Percentiles rank a stretch among this genome's conserved stretches.
Conservation (phyloP, 1,140 invertebrate species). For the Charaxes varanes region DNA sequence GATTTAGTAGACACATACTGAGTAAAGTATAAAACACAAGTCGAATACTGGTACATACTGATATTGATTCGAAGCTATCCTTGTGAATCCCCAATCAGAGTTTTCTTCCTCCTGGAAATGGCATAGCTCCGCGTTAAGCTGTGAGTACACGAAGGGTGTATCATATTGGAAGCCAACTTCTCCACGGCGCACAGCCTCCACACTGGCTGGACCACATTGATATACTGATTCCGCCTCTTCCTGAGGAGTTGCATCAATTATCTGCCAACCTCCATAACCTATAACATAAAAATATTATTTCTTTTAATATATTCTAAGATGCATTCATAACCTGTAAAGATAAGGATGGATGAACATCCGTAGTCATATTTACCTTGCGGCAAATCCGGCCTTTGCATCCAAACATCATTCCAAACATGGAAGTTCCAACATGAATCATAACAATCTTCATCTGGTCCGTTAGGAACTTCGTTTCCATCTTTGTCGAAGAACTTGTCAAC, state of each 20-base stretch:
- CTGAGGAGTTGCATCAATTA: constrained; percentile 86
- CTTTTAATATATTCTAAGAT: no score
- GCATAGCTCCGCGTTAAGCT: constrained; percentile 86
- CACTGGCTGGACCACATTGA: constrained; percentile 82
- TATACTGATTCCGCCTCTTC: constrained; percentile 80
- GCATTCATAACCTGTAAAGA: no score
- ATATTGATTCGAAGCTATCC: constrained; percentile 77
- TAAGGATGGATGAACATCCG: no score
- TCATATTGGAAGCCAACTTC: constrained; percentile 85
- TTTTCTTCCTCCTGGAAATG: constrained; percentile 80
- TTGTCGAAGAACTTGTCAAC: constrained; percentile 81
- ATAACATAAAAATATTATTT: constrained; percentile 7
- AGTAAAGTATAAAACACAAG: constrained; percentile 2
- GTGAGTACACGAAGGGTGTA: constrained; percentile 84
- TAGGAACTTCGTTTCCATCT: constrained; percentile 78
- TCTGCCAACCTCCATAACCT: constrained; percentile 87
- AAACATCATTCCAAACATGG: constrained; percentile 90
- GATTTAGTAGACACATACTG: constrained; percentile 1
- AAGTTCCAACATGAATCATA: constrained; percentile 84
- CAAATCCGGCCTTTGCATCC: constrained; percentile 85
- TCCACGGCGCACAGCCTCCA: constrained; percentile 83
- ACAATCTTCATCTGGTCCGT: constrained; percentile 76
- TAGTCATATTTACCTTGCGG: constrained; percentile 77
- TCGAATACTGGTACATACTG: constrained; percentile 70
- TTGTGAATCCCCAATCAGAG: constrained; percentile 79